Evolutionary conservation across 2,888 invertebrate genomes (phyloP).

Genomic region (Entomobrya proxima): DNA sequence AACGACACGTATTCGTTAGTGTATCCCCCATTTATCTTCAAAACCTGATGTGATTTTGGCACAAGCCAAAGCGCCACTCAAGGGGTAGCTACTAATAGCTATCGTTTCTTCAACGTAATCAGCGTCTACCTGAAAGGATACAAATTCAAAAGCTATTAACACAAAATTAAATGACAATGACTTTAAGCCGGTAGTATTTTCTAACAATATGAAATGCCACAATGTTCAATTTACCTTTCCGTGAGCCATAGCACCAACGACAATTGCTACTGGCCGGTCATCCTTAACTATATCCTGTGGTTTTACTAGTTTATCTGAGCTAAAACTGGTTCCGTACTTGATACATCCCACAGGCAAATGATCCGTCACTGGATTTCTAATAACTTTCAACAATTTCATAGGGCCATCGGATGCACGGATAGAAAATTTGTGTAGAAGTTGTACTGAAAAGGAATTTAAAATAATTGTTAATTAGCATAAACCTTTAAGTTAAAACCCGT

Average conservation of each 20-base stretch:
- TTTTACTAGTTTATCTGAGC: conserved; percentile 84
- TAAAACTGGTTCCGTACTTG: conserved; percentile 94
- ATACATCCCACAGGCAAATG: conserved; percentile 96
- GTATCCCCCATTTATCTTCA: conserved; percentile 93
- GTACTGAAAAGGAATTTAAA: conserved; percentile 83
- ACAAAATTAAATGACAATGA: background rate
- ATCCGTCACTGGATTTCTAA: conserved; percentile 96
- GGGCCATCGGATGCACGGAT: conserved; percentile 93
- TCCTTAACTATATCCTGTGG: conserved; percentile 86
- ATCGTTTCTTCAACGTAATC: conserved; percentile 94
- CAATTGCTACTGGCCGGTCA: conserved; percentile 90
- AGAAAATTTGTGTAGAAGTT: conserved; percentile 94
- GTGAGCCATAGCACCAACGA: conserved; percentile 98
- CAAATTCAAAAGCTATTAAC: background rate
- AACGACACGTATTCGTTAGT: no score
- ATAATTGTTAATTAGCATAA: background rate
- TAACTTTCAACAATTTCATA: conserved; percentile 93
- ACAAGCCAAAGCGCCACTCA: conserved; percentile 97
- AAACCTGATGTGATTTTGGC: conserved; percentile 95
- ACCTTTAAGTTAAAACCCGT: background rate
- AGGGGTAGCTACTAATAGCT: conserved; percentile 96
- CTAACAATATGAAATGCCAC: no score
- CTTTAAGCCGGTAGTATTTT: background rate
- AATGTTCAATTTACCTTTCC: conserved; percentile 85
- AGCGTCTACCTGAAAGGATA: conserved; percentile 79